phyloP scores from a whole-genome alignment of 2,888 invertebrate species.

The Cordilura impudica region DNA sequence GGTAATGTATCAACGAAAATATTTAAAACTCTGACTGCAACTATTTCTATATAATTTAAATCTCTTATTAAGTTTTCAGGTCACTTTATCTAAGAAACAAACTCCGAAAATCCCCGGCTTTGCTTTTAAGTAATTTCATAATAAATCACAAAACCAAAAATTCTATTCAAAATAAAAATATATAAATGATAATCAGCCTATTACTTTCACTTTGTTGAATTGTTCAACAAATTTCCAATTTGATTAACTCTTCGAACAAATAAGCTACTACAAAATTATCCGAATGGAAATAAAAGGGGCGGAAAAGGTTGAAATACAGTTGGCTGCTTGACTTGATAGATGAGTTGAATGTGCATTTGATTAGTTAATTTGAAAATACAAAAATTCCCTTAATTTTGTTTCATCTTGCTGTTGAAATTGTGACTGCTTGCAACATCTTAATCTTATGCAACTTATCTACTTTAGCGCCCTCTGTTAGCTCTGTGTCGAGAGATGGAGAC shows the following conservation, averaged over 20 bases:
- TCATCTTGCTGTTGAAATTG: slow-evolving; percentile 8
- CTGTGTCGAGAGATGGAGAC: neutral
- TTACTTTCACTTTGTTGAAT: slow-evolving; percentile 9
- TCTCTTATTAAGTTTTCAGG: too few relatives aligned
- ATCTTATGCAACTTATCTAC: slow-evolving; percentile 45
- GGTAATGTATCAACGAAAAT: too few relatives aligned
- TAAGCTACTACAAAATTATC: slow-evolving; percentile 29
- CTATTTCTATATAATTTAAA: too few relatives aligned
- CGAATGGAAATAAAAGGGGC: slow-evolving; percentile 9
- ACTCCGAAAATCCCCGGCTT: too few relatives aligned
- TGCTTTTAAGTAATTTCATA: too few relatives aligned
- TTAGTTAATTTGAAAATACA: slow-evolving; percentile 43
- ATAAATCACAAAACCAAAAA: too few relatives aligned
- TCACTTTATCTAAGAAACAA: too few relatives aligned
- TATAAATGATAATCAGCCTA: slow-evolving; percentile 3
- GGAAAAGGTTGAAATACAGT: slow-evolving; percentile 3
- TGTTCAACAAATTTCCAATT: slow-evolving; percentile 28
- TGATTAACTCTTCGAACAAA: slow-evolving; percentile 9
- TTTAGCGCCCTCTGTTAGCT: slow-evolving; percentile 45
- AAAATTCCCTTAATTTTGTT: slow-evolving; percentile 9
- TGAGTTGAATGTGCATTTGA: slow-evolving; percentile 50
- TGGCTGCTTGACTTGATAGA: slow-evolving; percentile 58
- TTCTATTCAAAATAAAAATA: neutral
- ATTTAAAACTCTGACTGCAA: too few relatives aligned
- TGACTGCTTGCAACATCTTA: slow-evolving; percentile 55